A percentile compares a stretch with the other conserved stretches of the same genome.
Evolutionary conservation across 1,140 invertebrate species (phyloP).

Genomic region (Pentalonia nigronervosa): DNA sequence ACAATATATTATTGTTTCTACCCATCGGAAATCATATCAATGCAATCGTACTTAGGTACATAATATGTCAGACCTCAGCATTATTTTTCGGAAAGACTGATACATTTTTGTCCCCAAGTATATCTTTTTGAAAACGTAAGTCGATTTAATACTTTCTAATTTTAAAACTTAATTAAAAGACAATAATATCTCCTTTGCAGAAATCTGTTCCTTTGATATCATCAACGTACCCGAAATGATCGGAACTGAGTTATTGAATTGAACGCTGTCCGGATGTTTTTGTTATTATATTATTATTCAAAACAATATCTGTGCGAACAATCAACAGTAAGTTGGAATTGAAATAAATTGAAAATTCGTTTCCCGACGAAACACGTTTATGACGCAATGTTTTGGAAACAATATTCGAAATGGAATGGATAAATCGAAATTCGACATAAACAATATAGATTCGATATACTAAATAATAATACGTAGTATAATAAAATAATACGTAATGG

Average conservation of each 20-base stretch:
- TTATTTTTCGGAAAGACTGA: not conserved
- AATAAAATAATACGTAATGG: not conserved
- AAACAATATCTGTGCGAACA: not conserved
- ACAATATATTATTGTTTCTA: not conserved
- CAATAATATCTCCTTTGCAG: not conserved
- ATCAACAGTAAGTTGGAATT: not conserved
- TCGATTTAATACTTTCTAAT: not conserved
- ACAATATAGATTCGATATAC: not conserved
- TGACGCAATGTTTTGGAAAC: not conserved
- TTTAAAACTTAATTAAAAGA: not conserved
- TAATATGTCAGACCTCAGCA: not conserved
- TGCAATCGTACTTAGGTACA: not conserved
- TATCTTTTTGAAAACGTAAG: not conserved
- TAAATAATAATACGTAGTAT: not conserved
- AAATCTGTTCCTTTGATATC: not conserved
- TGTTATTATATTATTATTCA: not conserved
- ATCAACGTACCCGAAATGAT: not conserved
- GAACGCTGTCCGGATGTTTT: not conserved
- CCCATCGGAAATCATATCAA: not conserved
- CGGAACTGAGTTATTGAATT: not conserved
- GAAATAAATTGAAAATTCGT: conserved; percentile 1
- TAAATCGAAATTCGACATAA: not conserved
- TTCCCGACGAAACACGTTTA: not conserved
- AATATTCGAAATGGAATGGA: not conserved
- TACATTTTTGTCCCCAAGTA: not conserved